phyloP scores from a whole-genome alignment of 2,113 vertebrate genomes.

The Cervus canadensis region DNA sequence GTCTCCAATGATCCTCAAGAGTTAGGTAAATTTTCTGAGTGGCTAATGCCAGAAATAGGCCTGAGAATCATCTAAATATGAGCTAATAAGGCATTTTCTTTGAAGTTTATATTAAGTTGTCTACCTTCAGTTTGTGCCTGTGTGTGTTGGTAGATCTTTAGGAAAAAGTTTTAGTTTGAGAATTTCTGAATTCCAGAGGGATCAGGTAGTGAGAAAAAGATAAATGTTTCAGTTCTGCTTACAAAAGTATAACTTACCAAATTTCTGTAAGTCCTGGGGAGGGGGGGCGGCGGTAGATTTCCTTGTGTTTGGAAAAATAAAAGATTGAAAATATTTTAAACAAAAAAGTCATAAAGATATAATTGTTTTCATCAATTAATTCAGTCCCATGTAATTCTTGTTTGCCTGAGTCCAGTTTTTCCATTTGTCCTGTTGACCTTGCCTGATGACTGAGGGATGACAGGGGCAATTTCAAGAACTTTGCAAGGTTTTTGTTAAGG shows the following conservation, averaged over 20 bases:
- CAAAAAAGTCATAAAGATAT: neutral
- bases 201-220: neutral
- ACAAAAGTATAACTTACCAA: neutral
- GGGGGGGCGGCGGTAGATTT: neutral
- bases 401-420: neutral
- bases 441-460: neutral
- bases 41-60: neutral
- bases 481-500: neutral
- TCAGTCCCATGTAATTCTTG: neutral
- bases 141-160: neutral
- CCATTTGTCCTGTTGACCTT: neutral
- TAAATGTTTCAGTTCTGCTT: neutral
- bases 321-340: neutral
- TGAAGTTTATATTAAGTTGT: neutral
- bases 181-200: neutral
- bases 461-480: neutral
- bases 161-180: neutral
- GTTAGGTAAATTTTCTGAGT: neutral
- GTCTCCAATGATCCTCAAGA: neutral
- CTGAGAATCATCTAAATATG: neutral
- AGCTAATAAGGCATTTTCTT: neutral
- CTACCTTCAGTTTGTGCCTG: neutral
- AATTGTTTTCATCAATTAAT: neutral
- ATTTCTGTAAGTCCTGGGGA: neutral
- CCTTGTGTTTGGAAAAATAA: neutral